Conservation (phyloP, 2,797 vertebrate species). For the Pempheris klunzingeri region DNA sequence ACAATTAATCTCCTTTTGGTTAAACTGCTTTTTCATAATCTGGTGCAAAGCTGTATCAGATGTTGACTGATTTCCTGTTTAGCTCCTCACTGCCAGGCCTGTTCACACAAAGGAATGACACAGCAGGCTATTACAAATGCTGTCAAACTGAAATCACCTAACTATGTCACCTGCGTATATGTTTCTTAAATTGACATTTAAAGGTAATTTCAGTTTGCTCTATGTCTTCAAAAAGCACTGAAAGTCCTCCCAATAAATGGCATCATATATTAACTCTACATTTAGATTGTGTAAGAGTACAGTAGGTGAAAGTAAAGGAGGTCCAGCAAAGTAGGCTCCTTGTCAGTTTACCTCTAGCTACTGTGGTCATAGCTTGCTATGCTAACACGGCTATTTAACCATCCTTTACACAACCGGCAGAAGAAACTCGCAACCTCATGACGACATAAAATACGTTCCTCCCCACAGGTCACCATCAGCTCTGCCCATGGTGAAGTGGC, state of each 20-base stretch:
- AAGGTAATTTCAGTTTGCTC: not conserved
- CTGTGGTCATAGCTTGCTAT: not conserved
- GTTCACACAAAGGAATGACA: constrained; percentile 22
- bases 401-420: not conserved
- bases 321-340: not conserved
- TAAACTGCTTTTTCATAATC: constrained; percentile 60
- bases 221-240: too few species aligned
- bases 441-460: too few species aligned
- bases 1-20: constrained; percentile 42
- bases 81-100: constrained; percentile 5
- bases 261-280: not conserved
- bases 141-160: constrained; percentile 16
- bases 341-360: too few species aligned
- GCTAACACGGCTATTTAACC: not conserved
- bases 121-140: constrained; percentile 12
- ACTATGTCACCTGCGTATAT: constrained; percentile 10
- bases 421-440: not conserved
- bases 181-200: constrained; percentile 13
- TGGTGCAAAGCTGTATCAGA: constrained; percentile 39
- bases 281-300: not conserved
- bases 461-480: too few species aligned
- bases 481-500: too few species aligned
- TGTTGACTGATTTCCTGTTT: constrained; percentile 50
- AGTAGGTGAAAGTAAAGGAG: not conserved
- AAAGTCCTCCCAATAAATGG: not conserved